Percentiles rank a stretch among this genome's conserved stretches.
phyloP scores from a whole-genome alignment of 2,113 vertebrate genomes.

The Boulengeromyrus knoepffleri region DNA sequence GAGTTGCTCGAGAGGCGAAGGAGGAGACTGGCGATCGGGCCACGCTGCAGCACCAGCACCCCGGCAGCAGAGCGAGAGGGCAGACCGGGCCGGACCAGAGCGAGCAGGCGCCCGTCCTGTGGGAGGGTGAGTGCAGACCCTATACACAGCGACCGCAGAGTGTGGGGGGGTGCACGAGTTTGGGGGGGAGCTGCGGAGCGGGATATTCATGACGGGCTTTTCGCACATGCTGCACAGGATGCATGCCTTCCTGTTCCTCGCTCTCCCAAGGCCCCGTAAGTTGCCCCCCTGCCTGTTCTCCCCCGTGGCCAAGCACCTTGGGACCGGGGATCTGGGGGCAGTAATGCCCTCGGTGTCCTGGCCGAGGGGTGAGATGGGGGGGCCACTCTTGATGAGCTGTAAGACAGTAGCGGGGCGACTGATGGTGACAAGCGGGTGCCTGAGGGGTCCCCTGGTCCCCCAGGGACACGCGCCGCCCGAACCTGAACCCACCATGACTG shows the following conservation, averaged over 20 bases:
- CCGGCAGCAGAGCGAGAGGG: not conserved
- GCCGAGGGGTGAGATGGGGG: not conserved
- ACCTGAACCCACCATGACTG: not conserved
- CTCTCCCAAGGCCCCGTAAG: not conserved
- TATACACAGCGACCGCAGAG: constrained; percentile 10
- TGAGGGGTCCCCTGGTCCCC: not conserved
- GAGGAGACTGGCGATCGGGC: constrained; percentile 42
- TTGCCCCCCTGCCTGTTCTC: not conserved
- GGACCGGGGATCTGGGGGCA: not conserved
- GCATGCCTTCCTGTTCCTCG: not conserved
- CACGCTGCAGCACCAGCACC: constrained; percentile 34
- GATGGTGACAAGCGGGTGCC: not conserved
- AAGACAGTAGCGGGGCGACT: not conserved
- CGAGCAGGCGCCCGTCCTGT: not conserved
- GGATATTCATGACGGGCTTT: not conserved
- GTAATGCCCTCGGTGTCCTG: not conserved
- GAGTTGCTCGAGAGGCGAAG: constrained; percentile 2
- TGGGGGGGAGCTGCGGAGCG: not conserved
- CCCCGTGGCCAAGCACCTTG: not conserved
- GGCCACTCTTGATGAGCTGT: not conserved
- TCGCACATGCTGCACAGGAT: not conserved
- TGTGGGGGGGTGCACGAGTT: constrained; percentile 11
- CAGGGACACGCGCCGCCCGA: not conserved
- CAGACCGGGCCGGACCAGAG: not conserved
- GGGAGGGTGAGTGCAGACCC: constrained; percentile 5